A percentile compares a stretch with the other conserved stretches of the same genome.
Evolutionary conservation across 1,140 invertebrate genomes (phyloP).

Genomic region (Drosophila chauvacae): DNA sequence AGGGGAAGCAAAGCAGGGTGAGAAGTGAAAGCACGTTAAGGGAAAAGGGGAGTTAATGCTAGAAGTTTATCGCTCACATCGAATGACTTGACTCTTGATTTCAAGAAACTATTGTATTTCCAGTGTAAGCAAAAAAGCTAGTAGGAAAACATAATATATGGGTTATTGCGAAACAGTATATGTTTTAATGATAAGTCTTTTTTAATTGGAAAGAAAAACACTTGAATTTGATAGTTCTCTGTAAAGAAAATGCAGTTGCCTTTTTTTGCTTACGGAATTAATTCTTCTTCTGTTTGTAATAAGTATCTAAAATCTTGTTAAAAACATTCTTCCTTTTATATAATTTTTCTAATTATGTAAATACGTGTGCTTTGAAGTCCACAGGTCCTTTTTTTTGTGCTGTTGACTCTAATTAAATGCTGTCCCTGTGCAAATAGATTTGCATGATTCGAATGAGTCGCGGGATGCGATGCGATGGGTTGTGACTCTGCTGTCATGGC

Average conservation of each 20-base stretch:
- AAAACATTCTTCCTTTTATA: neutral
- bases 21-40: no score
- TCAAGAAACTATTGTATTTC: constrained; percentile 1
- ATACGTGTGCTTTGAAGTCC: neutral
- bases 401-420: constrained; percentile 1
- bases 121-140: neutral
- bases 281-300: no score
- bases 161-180: no score
- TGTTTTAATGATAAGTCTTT: neutral
- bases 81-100: constrained; percentile 11
- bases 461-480: constrained; percentile 37
- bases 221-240: no score
- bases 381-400: neutral
- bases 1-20: no score
- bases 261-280: no score
- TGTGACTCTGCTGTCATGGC: constrained; percentile 66
- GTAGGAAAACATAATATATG: neutral
- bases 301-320: neutral
- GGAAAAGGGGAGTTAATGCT: neutral
- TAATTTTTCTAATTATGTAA: neutral
- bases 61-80: neutral
- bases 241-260: neutral
- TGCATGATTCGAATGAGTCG: constrained; percentile 9
- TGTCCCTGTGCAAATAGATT: constrained; percentile 15
- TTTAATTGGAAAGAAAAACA: no score